Evolutionary conservation across 2,797 vertebrate genomes (phyloP).

Genomic region (Chaenodraco wilsoni): DNA sequence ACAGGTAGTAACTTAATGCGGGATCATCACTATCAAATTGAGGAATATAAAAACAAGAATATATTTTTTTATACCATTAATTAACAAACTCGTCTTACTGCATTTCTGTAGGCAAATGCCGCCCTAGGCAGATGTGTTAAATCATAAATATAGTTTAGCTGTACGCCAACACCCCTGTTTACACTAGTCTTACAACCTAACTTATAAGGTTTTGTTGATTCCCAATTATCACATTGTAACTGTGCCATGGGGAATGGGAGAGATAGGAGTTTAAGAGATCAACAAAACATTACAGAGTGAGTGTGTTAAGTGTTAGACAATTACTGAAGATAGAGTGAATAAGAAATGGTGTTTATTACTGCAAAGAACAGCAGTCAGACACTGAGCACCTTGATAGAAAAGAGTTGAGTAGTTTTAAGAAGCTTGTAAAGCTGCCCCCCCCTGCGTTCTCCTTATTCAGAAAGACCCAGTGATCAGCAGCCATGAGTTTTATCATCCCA

Average conservation of each 20-base stretch:
- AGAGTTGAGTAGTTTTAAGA: conserved; percentile 44
- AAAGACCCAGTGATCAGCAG: conserved; percentile 54
- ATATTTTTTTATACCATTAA: conserved; percentile 22
- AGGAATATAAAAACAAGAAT: not conserved
- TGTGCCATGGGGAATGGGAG: conserved; percentile 20
- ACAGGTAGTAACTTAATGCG: not conserved
- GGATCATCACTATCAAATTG: not conserved
- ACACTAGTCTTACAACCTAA: conserved; percentile 28
- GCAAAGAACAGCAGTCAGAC: conserved; percentile 28
- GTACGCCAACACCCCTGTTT: conserved; percentile 29
- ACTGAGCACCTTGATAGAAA: conserved; percentile 53
- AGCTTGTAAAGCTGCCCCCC: conserved; percentile 69
- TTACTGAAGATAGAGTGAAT: conserved; percentile 8
- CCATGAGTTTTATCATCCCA: conserved; percentile 60
- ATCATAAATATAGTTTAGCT: conserved; percentile 27
- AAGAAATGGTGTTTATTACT: conserved; percentile 37
- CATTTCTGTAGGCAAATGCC: conserved; percentile 22
- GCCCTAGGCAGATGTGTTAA: conserved; percentile 40
- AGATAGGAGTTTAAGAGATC: conserved; percentile 6
- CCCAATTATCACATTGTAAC: conserved; percentile 41
- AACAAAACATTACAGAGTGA: conserved; percentile 11
- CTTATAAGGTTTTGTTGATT: conserved; percentile 40
- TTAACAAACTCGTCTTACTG: conserved; percentile 24
- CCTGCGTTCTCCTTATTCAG: conserved; percentile 48
- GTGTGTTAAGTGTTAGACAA: conserved; percentile 13